Evolutionary conservation across 2,888 invertebrate genomes (phyloP).

Genomic region (Drosophila setosimentum): DNA sequence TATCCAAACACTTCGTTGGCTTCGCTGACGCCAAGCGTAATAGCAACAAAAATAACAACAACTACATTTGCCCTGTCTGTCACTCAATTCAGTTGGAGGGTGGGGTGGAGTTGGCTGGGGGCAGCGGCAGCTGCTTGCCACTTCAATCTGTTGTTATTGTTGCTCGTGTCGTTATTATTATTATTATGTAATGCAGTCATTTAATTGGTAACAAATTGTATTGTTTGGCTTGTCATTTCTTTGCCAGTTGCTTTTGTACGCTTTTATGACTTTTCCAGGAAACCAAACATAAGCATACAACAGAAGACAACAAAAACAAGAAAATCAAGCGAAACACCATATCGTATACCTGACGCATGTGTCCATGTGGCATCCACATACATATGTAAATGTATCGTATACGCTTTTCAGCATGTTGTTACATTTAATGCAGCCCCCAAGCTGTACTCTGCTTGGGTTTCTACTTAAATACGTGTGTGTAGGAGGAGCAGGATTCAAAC

Average conservation of each 20-base stretch:
- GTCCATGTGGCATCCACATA: constrained; percentile 23
- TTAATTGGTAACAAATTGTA: constrained; percentile 81
- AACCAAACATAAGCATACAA: constrained; percentile 55
- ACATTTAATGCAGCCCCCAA: constrained; percentile 42
- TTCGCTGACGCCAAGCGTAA: constrained; percentile 65
- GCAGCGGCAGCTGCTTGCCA: constrained; percentile 37
- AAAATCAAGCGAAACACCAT: constrained; percentile 6
- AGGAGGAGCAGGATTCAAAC: not conserved
- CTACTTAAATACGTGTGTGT: not conserved
- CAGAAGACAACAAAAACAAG: constrained; percentile 31
- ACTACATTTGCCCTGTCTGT: constrained; percentile 61
- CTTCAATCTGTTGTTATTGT: constrained; percentile 42
- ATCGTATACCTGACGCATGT: constrained; percentile 29
- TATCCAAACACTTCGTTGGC: constrained; percentile 59
- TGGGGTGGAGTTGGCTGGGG: not conserved
- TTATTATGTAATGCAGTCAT: constrained; percentile 78
- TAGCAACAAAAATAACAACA: constrained; percentile 26
- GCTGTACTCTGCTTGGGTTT: not conserved
- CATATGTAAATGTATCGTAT: constrained; percentile 21
- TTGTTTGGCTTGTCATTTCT: constrained; percentile 68
- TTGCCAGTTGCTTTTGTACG: constrained; percentile 57
- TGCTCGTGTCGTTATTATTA: constrained; percentile 37
- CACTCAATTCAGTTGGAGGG: constrained; percentile 51
- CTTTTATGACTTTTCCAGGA: constrained; percentile 74
- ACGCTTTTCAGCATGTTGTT: constrained; percentile 47